Conservation (phyloP, 2,797 vertebrate species). For the Megaceryle alcyon region DNA sequence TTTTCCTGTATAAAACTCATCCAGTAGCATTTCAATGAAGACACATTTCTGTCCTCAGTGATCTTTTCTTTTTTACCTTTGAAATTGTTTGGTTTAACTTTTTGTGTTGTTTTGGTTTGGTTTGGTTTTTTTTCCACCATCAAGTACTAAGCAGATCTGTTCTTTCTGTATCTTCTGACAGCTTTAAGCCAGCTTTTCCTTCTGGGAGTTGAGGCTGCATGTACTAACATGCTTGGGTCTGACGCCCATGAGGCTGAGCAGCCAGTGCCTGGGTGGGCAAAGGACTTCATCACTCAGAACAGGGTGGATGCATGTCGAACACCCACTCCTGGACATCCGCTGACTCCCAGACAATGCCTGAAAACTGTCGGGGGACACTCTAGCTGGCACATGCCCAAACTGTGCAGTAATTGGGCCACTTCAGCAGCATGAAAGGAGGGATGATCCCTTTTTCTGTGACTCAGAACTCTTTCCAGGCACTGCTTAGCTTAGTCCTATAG, state of each 20-base stretch:
- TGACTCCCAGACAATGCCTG: neutral
- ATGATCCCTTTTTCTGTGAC: neutral
- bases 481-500: neutral
- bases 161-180: neutral
- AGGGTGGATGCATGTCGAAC: neutral
- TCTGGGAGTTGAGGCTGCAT: neutral
- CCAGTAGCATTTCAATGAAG: neutral
- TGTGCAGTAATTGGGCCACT: neutral
- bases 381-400: neutral
- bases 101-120: neutral
- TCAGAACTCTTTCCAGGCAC: neutral
- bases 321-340: neutral
- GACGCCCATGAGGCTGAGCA: fast-evolving
- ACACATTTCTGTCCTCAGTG: neutral
- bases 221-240: neutral
- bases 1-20: neutral
- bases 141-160: neutral
- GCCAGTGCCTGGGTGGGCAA: fast-evolving
- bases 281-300: fast-evolving
- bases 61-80: neutral
- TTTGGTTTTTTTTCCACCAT: neutral
- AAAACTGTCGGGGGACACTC: neutral
- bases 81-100: neutral
- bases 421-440: neutral
- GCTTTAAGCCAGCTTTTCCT: neutral